Percentiles rank a stretch among this genome's conserved stretches.
phyloP scores from a whole-genome alignment of 2,797 vertebrate species.

The Stomatorhinus walkeri region DNA sequence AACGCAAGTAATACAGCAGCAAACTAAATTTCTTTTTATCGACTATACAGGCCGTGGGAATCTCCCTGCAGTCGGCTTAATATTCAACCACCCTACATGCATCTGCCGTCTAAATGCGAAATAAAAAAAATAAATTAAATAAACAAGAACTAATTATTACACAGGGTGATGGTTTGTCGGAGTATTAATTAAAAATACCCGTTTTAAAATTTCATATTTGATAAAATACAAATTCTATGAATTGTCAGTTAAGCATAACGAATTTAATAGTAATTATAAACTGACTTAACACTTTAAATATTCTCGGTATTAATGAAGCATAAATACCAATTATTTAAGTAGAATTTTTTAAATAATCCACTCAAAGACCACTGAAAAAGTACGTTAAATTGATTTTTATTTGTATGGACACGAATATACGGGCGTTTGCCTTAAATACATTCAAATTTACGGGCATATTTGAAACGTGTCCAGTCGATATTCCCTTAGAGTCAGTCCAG shows the following conservation, averaged over 20 bases:
- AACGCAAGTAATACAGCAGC: neutral
- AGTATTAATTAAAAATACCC: neutral
- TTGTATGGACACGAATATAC: constrained; percentile 67
- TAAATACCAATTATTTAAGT: constrained; percentile 14
- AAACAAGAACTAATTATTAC: neutral
- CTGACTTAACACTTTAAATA: neutral
- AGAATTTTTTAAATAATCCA: constrained; percentile 20
- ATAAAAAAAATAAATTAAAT: neutral
- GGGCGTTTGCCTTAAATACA: constrained; percentile 63
- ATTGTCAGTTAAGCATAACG: neutral
- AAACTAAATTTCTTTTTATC: neutral
- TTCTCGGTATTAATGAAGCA: neutral
- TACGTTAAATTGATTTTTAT: constrained; percentile 67
- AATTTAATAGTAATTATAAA: neutral
- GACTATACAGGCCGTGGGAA: neutral
- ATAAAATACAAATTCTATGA: neutral
- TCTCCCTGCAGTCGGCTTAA: neutral
- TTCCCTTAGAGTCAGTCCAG: constrained; percentile 46
- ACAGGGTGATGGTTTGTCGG: neutral
- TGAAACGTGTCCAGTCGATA: constrained; percentile 50
- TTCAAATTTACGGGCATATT: constrained; percentile 67
- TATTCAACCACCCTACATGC: neutral
- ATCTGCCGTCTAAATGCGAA: neutral
- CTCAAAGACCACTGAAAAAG: constrained; percentile 49
- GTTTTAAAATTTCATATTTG: neutral